Evolutionary conservation across 2,888 invertebrate species (phyloP), one percentile per base, ranked within the genome.

Genomic region (Xestia rhomboidea): DNA sequence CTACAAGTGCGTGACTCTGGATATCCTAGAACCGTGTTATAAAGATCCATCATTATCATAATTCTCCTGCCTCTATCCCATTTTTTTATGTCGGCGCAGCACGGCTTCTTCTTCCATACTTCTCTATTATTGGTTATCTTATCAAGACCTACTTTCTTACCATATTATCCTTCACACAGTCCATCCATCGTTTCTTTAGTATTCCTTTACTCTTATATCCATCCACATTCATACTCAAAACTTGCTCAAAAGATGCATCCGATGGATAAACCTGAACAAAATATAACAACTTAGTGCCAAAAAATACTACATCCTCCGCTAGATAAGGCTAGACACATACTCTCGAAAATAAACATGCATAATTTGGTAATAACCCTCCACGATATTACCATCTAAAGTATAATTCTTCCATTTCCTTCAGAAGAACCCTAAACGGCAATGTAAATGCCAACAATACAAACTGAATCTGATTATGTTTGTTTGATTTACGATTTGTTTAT

Each of bases 401-500:
- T 77, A 84, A 79, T 77, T 67, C 2, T 60, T 57, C 66, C 51
- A 68, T 80, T 76, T 51, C 27, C 41, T 3, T 6, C 38, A 38
- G 49, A 73, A 27, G 83, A 87, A 81, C 81, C 81, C 86, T 82
- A 84, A 87, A 72, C 62, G 18, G 38, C 73, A 66, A 78, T 76
- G 78, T 77, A 79, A 88, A 87, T 81, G 2, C 46, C 46, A 82
- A 84, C 80, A 88, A 88, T 84, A 81, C 70, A 70, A 82, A 82
- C 77, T 73, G 81, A 54, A 76, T 85, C 78, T 85, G 73, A 86
- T 87, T 88, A 82, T 79, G 57, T 85, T 84, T 69, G 72, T 85
- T 84, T 86, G 74, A 89, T 86, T 89, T 82, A 89, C 73, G 75
- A 66, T 86, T 89, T 86, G 82, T 81, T 90, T 87, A 79, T 82